Percentiles rank a stretch among this genome's conserved stretches.
These are phyloP conservation scores for Clunio marinus DNA, from an alignment of 2,888 invertebrate genomes.

Conservation along the genomic window DNA sequence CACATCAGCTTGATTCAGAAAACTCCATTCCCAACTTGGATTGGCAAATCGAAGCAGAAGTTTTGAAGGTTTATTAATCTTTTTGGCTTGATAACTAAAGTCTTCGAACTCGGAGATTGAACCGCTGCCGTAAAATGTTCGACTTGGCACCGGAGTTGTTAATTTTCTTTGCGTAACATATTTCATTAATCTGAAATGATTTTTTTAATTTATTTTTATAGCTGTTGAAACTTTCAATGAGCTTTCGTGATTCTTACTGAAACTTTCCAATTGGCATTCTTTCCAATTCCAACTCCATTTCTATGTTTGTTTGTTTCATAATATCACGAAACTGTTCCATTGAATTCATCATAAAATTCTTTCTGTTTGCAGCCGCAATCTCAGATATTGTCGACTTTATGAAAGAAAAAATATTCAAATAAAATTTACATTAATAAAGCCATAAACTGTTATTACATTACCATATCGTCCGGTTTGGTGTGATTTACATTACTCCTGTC, in stretches of 20 bases:
- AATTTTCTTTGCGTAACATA: neutral
- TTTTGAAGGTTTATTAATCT: conserved; percentile 46
- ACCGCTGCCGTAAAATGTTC: conserved; percentile 25
- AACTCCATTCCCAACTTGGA: conserved; percentile 65
- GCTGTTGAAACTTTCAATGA: no score
- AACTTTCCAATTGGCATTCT: conserved; percentile 79
- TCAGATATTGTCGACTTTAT: neutral
- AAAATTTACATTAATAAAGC: neutral
- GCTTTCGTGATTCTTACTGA: no score
- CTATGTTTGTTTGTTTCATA: conserved; percentile 55
- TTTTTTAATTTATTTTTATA: neutral
- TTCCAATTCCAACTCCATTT: conserved; percentile 76
- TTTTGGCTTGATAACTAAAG: neutral
- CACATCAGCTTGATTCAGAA: conserved; percentile 71
- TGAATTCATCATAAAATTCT: conserved; percentile 51
- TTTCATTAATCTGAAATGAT: neutral
- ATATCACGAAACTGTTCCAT: conserved; percentile 51
- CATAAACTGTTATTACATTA: neutral
- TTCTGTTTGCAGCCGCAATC: conserved; percentile 8
- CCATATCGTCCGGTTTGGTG: neutral
- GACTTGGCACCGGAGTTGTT: neutral
- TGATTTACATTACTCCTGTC: neutral
- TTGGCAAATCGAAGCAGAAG: conserved; percentile 62
- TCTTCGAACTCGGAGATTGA: conserved; percentile 2
- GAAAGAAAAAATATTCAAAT: neutral